Conservation (phyloP, 1,140 invertebrate species). For the Riptortus pedestris region DNA sequence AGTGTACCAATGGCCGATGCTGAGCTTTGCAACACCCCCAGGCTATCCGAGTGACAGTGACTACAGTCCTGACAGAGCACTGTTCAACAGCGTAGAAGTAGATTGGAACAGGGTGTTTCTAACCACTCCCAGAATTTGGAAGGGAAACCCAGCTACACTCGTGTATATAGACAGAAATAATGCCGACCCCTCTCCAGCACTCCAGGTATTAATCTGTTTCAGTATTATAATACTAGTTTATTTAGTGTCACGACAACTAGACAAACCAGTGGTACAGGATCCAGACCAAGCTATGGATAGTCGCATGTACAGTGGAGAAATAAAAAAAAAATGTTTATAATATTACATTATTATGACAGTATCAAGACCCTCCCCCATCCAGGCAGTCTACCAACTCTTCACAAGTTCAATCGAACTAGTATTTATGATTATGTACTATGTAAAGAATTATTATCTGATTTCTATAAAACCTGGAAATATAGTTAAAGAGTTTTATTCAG, state of each 20-base stretch:
- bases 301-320: too few relatives aligned
- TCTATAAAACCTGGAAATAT: too few relatives aligned
- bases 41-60: slow-evolving; percentile 36
- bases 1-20: slow-evolving; percentile 58
- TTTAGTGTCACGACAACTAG: background rate
- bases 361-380: too few relatives aligned
- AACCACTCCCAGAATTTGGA: slow-evolving; percentile 54
- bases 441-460: too few relatives aligned
- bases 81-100: slow-evolving; percentile 60
- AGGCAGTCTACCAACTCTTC: too few relatives aligned
- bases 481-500: too few relatives aligned
- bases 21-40: slow-evolving; percentile 55
- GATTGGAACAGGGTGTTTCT: slow-evolving; percentile 58
- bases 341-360: too few relatives aligned
- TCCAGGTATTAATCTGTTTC: slow-evolving; percentile 40
- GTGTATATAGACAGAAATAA: slow-evolving; percentile 49
- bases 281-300: background rate
- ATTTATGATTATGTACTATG: too few relatives aligned
- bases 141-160: slow-evolving; percentile 61
- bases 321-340: too few relatives aligned
- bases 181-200: slow-evolving; percentile 43
- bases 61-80: slow-evolving; percentile 32
- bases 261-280: background rate
- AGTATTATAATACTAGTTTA: background rate
- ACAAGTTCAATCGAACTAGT: too few relatives aligned